phyloP scores from a whole-genome alignment of 2,888 invertebrate genomes.

The Stenoptilia bipunctidactyla region DNA sequence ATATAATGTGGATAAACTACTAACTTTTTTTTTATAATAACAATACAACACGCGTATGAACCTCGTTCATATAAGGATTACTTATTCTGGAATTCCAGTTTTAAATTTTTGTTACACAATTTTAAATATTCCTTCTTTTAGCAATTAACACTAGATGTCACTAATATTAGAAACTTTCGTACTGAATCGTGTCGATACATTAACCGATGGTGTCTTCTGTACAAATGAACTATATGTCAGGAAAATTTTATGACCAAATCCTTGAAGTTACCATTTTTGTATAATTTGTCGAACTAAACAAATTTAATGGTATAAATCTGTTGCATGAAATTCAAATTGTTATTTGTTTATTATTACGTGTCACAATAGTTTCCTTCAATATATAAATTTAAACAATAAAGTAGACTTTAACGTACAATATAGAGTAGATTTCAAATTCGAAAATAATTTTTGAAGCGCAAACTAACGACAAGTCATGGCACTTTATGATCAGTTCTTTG shows the following conservation, averaged over 20 bases:
- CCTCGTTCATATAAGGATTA: constrained; percentile 44
- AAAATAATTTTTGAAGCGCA: constrained; percentile 34
- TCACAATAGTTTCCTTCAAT: constrained; percentile 10
- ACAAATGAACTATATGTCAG: no score
- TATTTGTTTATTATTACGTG: no score
- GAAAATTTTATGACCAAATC: no score
- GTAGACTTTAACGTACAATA: constrained; percentile 20
- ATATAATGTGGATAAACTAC: constrained; percentile 65
- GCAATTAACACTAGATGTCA: constrained; percentile 65
- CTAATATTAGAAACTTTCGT: constrained; percentile 68
- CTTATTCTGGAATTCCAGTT: constrained; percentile 26
- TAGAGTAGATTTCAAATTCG: constrained; percentile 26
- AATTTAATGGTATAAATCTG: no score
- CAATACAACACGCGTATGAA: constrained; percentile 63
- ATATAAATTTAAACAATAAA: not conserved
- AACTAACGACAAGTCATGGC: constrained; percentile 39
- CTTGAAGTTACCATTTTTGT: constrained; percentile 9
- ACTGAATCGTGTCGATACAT: constrained; percentile 32
- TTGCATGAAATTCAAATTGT: constrained; percentile 4
- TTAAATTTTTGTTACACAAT: constrained; percentile 30
- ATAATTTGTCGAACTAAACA: constrained; percentile 1
- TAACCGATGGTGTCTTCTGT: constrained; percentile 26
- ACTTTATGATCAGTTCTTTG: constrained; percentile 54
- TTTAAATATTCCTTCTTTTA: constrained; percentile 32
- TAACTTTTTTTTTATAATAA: constrained; percentile 58